phyloP scores from a whole-genome alignment of 2,113 vertebrate genomes.

The Gallinago jamesoni region DNA sequence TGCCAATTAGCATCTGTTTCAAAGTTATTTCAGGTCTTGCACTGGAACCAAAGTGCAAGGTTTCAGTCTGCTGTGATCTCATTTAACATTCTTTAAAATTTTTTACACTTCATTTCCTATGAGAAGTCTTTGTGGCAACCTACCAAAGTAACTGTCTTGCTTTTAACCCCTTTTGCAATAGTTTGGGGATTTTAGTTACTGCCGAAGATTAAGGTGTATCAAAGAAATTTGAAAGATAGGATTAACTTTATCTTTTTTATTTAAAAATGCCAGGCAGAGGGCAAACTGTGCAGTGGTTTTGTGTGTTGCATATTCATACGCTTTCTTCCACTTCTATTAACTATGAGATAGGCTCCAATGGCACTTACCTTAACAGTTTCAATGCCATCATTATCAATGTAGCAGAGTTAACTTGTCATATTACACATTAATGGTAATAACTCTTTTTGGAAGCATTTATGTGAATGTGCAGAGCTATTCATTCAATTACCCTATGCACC shows the following conservation, averaged over 20 bases:
- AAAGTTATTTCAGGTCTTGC: conserved; percentile 47
- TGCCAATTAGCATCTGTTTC: conserved; percentile 39
- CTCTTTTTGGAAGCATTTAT: conserved; percentile 5
- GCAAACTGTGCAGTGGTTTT: not conserved
- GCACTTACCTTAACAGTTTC: not conserved
- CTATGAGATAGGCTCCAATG: not conserved
- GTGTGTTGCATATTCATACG: not conserved
- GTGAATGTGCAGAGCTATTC: not conserved
- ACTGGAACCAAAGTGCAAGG: conserved; percentile 28
- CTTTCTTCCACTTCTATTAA: not conserved
- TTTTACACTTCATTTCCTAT: conserved; percentile 62
- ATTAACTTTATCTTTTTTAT: not conserved
- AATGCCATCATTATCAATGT: not conserved
- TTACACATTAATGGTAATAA: not conserved
- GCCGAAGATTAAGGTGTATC: conserved; percentile 13
- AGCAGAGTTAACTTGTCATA: not conserved
- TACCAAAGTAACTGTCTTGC: conserved; percentile 31
- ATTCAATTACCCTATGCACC: not conserved
- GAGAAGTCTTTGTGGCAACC: conserved; percentile 38
- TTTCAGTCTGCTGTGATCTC: conserved; percentile 62
- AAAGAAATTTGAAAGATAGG: not conserved
- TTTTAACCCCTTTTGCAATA: conserved; percentile 36
- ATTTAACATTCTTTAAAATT: conserved; percentile 50
- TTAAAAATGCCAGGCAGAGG: not conserved
- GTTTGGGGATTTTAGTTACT: conserved; percentile 24